Evolutionary conservation across 2,888 invertebrate species (phyloP).

Genomic region (Ectobius pallidus): DNA sequence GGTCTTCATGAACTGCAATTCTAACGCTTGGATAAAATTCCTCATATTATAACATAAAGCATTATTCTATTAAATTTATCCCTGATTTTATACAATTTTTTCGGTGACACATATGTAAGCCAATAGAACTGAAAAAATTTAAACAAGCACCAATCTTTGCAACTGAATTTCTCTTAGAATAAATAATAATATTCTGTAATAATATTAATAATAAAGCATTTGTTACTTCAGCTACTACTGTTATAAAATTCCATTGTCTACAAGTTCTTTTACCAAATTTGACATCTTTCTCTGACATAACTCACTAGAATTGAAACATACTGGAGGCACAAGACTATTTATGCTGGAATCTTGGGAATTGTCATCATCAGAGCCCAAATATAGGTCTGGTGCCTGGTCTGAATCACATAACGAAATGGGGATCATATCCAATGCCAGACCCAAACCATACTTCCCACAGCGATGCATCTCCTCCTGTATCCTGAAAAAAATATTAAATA

Average conservation of each 20-base stretch:
- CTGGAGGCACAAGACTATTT: conserved; percentile 56
- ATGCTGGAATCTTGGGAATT: conserved; percentile 53
- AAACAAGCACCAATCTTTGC: too few species aligned
- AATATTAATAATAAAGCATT: too few species aligned
- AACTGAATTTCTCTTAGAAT: too few species aligned
- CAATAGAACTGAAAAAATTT: too few species aligned
- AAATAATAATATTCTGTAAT: too few species aligned
- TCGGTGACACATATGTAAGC: too few species aligned
- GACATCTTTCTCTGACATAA: conserved; percentile 71
- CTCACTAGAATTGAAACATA: conserved; percentile 59
- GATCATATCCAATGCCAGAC: conserved; percentile 72
- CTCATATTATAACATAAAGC: too few species aligned
- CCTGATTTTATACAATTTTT: too few species aligned
- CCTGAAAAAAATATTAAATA: conserved; percentile 58
- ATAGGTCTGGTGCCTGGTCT: conserved; percentile 73
- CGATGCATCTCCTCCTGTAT: conserved; percentile 67
- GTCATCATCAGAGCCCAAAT: conserved; percentile 54
- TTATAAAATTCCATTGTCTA: conserved; percentile 57
- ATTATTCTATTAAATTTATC: too few species aligned
- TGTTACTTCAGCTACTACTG: too few species aligned
- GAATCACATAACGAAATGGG: conserved; percentile 74
- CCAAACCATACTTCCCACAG: conserved; percentile 70
- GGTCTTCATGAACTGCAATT: too few species aligned
- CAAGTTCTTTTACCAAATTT: conserved; percentile 69
- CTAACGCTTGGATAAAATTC: too few species aligned